These are phyloP conservation scores for Rhadinocentrus ornatus DNA, from an alignment of 2,797 vertebrate genomes.

Conservation along the genomic window DNA sequence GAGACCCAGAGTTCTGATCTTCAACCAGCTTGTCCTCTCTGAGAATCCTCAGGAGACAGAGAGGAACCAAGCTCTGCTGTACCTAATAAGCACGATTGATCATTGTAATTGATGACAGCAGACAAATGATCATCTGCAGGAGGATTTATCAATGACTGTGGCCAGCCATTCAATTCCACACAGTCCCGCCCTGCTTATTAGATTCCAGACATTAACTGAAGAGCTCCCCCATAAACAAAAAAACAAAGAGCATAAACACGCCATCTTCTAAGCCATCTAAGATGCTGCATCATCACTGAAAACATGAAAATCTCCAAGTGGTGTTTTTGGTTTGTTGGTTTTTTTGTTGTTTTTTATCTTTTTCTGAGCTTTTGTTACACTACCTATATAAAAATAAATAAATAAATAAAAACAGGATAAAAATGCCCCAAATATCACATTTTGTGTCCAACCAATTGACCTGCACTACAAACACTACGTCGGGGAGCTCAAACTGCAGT, in stretches of 20 bases:
- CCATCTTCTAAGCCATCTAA: too few relatives aligned
- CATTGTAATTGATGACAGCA: conserved; percentile 32
- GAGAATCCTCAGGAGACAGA: conserved; percentile 8
- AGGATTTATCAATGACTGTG: conserved; percentile 34
- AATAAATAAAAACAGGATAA: too few relatives aligned
- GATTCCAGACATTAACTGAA: conserved; percentile 2
- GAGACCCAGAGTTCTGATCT: conserved; percentile 26
- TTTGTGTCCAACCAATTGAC: too few relatives aligned
- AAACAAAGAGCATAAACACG: neutral
- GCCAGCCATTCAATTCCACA: conserved; percentile 8
- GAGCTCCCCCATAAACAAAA: neutral
- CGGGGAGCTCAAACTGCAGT: too few relatives aligned
- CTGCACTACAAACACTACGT: too few relatives aligned
- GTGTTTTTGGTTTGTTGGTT: too few relatives aligned
- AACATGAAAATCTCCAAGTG: neutral
- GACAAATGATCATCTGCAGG: conserved; percentile 41
- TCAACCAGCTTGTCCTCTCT: conserved; percentile 18
- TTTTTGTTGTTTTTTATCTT: too few relatives aligned
- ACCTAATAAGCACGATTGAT: conserved; percentile 41
- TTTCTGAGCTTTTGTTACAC: too few relatives aligned
- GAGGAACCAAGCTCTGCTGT: conserved; percentile 6
- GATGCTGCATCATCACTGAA: neutral
- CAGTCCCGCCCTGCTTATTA: conserved; percentile 7
- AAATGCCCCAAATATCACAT: too few relatives aligned
- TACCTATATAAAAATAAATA: too few relatives aligned